Conservation (phyloP, 2,888 invertebrate species). For the Tipula unca region DNA sequence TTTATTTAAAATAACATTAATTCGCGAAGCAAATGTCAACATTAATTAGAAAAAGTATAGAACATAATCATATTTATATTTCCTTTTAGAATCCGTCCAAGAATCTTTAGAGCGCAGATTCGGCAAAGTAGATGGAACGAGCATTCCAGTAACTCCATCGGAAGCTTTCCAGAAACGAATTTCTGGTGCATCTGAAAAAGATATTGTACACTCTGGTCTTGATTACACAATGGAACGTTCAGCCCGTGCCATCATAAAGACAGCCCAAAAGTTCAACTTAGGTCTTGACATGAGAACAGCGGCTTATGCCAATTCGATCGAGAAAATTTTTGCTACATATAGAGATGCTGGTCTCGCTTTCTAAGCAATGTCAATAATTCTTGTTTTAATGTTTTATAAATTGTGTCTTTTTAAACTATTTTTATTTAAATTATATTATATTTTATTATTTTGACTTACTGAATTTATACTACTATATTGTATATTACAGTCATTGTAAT, state of each 20-base stretch:
- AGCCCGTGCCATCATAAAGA: constrained; percentile 52
- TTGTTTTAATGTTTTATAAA: neutral
- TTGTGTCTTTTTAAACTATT: neutral
- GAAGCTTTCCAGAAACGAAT: constrained; percentile 61
- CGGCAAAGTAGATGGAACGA: constrained; percentile 79
- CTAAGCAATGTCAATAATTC: constrained; percentile 41
- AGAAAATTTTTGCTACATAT: constrained; percentile 94
- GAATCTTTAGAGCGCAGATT: constrained; percentile 92
- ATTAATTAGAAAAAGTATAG: neutral
- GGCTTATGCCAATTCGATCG: constrained; percentile 90
- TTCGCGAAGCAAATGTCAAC: neutral
- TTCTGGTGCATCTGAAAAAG: constrained; percentile 71
- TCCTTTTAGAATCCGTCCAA: constrained; percentile 82
- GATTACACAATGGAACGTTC: constrained; percentile 77
- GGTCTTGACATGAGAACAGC: constrained; percentile 83
- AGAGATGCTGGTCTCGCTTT: constrained; percentile 92
- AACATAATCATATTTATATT: neutral
- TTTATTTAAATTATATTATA: constrained; percentile 2
- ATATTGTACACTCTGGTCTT: constrained; percentile 77
- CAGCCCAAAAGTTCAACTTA: constrained; percentile 59
- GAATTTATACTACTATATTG: neutral
- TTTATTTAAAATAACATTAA: neutral
- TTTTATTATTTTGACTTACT: neutral
- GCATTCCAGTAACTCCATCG: constrained; percentile 79
- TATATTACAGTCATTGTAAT: neutral